phyloP scores from a whole-genome alignment of 2,888 invertebrate species.

The Nycteola revayana region DNA sequence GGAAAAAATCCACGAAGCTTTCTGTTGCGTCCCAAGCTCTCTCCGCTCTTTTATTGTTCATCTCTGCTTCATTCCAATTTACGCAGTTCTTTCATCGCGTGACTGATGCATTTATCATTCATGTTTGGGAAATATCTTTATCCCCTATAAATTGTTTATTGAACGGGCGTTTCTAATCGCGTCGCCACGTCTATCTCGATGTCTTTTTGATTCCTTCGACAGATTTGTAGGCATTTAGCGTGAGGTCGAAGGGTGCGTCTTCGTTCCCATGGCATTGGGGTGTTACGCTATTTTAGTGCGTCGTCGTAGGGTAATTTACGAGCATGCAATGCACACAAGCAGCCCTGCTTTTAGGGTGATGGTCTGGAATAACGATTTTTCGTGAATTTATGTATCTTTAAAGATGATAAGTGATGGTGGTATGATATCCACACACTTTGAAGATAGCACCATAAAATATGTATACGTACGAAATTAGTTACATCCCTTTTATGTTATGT shows the following conservation, averaged over 20 bases:
- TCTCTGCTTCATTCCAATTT: slow-evolving; percentile 56
- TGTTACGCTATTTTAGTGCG: slow-evolving; percentile 79
- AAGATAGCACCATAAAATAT: slow-evolving; percentile 28
- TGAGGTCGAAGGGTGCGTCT: slow-evolving; percentile 50
- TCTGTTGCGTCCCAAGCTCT: slow-evolving; percentile 58
- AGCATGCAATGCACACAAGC: slow-evolving; percentile 62
- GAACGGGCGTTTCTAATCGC: slow-evolving; percentile 72
- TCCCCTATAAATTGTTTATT: slow-evolving; percentile 71
- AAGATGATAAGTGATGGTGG: slow-evolving; percentile 44
- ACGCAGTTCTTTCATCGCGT: slow-evolving; percentile 61
- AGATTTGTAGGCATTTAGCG: slow-evolving; percentile 76
- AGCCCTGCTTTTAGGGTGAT: slow-evolving; percentile 69
- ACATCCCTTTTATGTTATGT: slow-evolving; percentile 22
- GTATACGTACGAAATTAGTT: slow-evolving; percentile 20
- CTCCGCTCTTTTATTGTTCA: slow-evolving; percentile 57
- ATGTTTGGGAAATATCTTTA: slow-evolving; percentile 57
- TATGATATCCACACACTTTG: slow-evolving; percentile 20
- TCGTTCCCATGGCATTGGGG: slow-evolving; percentile 76
- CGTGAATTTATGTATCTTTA: slow-evolving; percentile 57
- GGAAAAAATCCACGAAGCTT: slow-evolving; percentile 70
- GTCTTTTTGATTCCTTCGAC: slow-evolving; percentile 73
- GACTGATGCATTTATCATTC: slow-evolving; percentile 69
- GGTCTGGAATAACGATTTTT: slow-evolving; percentile 65
- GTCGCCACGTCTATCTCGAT: slow-evolving; percentile 57
- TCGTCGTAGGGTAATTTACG: slow-evolving; percentile 75